Evolutionary conservation across 2,113 vertebrate species (phyloP).

Genomic region (Halcyon senegalensis): DNA sequence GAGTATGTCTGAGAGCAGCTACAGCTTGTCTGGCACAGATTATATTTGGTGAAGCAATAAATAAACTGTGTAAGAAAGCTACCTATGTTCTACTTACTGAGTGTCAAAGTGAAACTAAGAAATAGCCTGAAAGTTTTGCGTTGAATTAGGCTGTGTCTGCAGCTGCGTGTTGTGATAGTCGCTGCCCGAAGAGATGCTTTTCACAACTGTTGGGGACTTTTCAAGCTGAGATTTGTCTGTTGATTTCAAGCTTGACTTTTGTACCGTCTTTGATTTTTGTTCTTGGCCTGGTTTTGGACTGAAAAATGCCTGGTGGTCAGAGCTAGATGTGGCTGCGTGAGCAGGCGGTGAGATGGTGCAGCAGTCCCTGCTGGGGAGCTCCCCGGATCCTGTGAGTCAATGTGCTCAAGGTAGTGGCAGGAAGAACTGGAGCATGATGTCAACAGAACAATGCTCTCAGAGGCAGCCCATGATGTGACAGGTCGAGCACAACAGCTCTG

Average conservation of each 20-base stretch:
- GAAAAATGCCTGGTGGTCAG: neutral
- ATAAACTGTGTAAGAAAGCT: neutral
- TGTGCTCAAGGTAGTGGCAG: neutral
- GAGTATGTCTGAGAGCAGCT: neutral
- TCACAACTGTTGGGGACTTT: no score
- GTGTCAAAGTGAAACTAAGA: neutral
- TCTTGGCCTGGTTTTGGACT: neutral
- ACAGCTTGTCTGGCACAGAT: neutral
- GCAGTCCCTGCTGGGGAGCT: neutral
- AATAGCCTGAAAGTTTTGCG: rapidly evolving
- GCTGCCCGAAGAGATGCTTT: neutral
- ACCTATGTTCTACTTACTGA: rapidly evolving
- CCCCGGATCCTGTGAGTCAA: neutral
- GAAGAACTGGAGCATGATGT: neutral
- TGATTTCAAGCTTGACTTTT: neutral
- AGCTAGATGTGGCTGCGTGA: neutral
- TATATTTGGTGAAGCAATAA: neutral
- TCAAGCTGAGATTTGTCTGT: neutral
- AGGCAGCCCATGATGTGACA: rapidly evolving
- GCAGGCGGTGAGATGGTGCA: neutral
- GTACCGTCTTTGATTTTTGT: neutral
- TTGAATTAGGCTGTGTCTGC: neutral
- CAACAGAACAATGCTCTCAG: neutral
- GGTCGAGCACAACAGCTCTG: neutral
- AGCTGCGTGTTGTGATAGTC: rapidly evolving